Conservation (phyloP, 2,113 vertebrate species). For the Alouatta palliata region DNA sequence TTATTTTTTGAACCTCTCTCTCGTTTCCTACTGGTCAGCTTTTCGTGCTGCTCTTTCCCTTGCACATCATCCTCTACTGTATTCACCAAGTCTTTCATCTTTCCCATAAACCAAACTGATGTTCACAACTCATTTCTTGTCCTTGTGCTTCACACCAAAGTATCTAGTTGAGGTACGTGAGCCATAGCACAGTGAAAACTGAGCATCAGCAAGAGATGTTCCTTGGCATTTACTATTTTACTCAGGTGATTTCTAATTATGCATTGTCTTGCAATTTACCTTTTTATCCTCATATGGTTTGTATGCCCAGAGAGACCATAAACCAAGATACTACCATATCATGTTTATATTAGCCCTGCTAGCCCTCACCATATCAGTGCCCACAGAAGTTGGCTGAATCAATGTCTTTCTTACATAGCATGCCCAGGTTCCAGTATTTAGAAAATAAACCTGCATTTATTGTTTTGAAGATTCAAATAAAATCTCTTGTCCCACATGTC, state of each 20-base stretch:
- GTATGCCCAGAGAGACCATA: background rate
- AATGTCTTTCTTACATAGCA: background rate
- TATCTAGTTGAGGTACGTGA: background rate
- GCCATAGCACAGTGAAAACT: background rate
- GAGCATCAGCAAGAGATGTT: background rate
- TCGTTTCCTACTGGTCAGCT: background rate
- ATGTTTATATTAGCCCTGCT: background rate
- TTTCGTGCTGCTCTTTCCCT: background rate
- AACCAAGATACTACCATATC: background rate
- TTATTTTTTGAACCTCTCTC: background rate
- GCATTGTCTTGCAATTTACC: background rate
- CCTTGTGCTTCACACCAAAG: background rate
- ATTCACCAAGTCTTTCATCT: background rate
- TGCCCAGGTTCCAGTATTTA: background rate
- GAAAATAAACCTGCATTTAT: background rate
- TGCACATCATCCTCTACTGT: background rate
- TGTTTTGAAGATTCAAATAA: conserved; percentile 3
- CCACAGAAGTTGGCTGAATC: background rate
- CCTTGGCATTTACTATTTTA: background rate
- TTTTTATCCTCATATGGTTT: background rate
- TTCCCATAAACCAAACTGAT: background rate
- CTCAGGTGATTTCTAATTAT: background rate
- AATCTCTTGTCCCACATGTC: background rate
- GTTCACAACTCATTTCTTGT: background rate
- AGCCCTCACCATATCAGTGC: background rate